Evolutionary conservation across 2,797 vertebrate genomes (phyloP), one percentile per base, ranked within the genome.

Genomic region (Eulemur albifrons): DNA sequence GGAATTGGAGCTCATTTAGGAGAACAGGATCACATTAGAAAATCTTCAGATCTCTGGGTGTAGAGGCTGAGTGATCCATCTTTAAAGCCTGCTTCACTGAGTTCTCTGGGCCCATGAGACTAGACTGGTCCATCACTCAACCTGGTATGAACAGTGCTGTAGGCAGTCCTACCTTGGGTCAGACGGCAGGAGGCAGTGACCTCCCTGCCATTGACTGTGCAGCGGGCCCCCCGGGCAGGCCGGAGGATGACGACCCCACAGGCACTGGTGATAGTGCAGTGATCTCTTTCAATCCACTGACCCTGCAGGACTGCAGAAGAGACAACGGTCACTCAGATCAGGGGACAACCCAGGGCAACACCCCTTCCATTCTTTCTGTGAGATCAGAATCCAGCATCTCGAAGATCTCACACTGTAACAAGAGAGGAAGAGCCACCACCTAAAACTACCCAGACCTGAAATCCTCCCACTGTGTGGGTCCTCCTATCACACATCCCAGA

Each of bases 231-330:
- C 0, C 96, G 98, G 57, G 97, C 93, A 0, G 99, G 99, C 27
- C 98, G 98, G 84, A 99, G 98, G 1, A 99, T 99, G 65, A 99
- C 99, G 6, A 99, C 97, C 48, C 99, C 99, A 88, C 98, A 79
- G 30, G 95, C 97, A 97, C 99, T 99, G 94, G 99, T 99, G 96
- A 99, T 99, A 97, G 98, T 98, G 95, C 99, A 99, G 91, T 99
- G 99, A 72, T 99, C 98, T 89, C 97, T 98, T 85, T 99, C 98
- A 20, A 99, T 99, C 98, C 98, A 98, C 27, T 63, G 98, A 11
- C 99, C 99, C 98, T 99, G 99, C 95, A 99, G 97, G 95, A 99
- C 99, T 99, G 57, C 5, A 97, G 50, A 85, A 69, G 69, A 63
- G 61, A 67, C 2, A 4, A 45, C 27, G 14, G 57, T 94, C 50